phyloP scores from a whole-genome alignment of 2,888 invertebrate genomes.

The Nephrocerus scutellatus region DNA sequence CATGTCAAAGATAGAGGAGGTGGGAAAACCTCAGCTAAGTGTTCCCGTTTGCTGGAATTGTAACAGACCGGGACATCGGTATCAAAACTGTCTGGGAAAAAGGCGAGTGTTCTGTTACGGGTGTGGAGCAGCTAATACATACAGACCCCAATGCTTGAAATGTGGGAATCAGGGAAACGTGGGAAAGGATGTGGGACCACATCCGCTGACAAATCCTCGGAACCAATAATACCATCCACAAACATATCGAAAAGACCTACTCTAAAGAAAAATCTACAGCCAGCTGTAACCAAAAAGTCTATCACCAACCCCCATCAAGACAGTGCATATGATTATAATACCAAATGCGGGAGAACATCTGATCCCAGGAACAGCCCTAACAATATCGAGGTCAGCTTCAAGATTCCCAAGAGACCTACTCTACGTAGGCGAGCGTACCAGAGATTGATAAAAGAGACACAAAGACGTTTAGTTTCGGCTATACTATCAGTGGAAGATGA shows the following conservation, averaged over 20 bases:
- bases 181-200: constrained; percentile 1
- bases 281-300: neutral
- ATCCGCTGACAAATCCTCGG: constrained; percentile 1
- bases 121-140: constrained; percentile 8
- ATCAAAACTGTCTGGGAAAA: constrained; percentile 8
- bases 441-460: neutral
- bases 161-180: constrained; percentile 13
- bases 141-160: constrained; percentile 8
- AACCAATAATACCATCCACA: neutral
- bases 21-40: too few relatives aligned
- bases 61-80: constrained; percentile 4
- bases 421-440: constrained; percentile 6
- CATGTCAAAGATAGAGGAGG: neutral
- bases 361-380: too few relatives aligned
- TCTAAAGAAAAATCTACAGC: neutral
- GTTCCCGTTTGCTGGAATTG: constrained; percentile 12
- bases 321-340: too few relatives aligned
- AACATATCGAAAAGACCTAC: neutral
- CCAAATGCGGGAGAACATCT: too few relatives aligned
- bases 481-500: constrained; percentile 9
- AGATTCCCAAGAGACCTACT: neutral
- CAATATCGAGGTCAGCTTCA: neutral
- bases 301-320: neutral
- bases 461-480: neutral
- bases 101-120: constrained; percentile 17